phyloP scores from a whole-genome alignment of 2,113 vertebrate genomes.

The Pseudopipra pipra region DNA sequence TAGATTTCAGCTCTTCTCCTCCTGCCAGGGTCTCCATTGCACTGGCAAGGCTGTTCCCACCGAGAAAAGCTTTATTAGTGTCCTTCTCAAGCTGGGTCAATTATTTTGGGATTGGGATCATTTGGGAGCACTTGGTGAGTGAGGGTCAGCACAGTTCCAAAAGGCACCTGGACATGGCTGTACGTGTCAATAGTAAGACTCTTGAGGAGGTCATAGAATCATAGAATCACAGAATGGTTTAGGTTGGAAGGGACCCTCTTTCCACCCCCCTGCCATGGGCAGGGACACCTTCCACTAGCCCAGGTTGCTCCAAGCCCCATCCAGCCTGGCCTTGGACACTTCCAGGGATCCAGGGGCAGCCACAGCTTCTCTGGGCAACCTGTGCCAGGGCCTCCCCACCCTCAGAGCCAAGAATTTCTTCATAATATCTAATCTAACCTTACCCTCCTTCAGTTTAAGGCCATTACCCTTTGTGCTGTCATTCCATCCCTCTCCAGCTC shows the following conservation, averaged over 20 bases:
- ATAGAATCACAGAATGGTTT: neutral
- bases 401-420: fast-evolving
- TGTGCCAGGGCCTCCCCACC: fast-evolving
- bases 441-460: fast-evolving
- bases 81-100: neutral
- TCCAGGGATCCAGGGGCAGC: neutral
- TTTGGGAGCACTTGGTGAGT: neutral
- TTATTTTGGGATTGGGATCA: neutral
- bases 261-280: neutral
- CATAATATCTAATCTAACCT: fast-evolving
- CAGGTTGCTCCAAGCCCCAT: fast-evolving
- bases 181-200: neutral
- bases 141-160: neutral
- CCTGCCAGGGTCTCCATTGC: neutral
- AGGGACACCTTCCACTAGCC: neutral
- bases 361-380: neutral
- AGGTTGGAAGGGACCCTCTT: neutral
- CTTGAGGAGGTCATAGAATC: neutral
- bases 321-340: fast-evolving
- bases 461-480: neutral
- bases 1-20: neutral
- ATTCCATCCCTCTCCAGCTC: neutral
- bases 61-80: neutral
- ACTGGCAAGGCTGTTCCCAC: neutral
- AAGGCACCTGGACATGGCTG: neutral